Percentiles rank a stretch among this genome's conserved stretches.
Evolutionary conservation across 2,888 invertebrate species (phyloP).

Genomic region (Nymphalis c-album): DNA sequence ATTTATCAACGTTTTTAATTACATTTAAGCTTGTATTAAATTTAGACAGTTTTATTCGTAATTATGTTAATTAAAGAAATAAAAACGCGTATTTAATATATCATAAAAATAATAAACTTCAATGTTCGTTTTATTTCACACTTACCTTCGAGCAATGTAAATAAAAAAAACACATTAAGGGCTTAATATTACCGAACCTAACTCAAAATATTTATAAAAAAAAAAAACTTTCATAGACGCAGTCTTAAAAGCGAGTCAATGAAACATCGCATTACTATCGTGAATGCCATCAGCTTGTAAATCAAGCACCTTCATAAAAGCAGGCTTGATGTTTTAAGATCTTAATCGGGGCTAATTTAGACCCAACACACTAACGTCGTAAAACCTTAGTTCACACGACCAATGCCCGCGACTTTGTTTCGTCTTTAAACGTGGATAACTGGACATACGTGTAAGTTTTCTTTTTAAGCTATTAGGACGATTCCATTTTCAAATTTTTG

Average conservation of each 20-base stretch:
- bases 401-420: not conserved
- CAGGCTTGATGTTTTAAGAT: constrained; percentile 28
- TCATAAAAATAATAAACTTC: constrained; percentile 4
- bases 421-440: not conserved
- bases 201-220: not conserved
- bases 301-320: constrained; percentile 35
- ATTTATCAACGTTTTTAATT: not conserved
- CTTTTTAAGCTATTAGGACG: constrained; percentile 7
- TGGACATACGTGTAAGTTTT: no score
- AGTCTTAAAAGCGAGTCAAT: constrained; percentile 5
- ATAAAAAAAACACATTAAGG: not conserved
- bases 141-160: constrained; percentile 1
- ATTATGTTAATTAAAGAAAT: constrained; percentile 4
- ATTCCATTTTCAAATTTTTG: no score
- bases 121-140: constrained; percentile 7
- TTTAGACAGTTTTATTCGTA: constrained; percentile 2
- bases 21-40: not conserved
- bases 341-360: constrained; percentile 35
- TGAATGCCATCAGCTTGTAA: constrained; percentile 35
- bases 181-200: not conserved
- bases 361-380: constrained; percentile 18
- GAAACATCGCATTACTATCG: constrained; percentile 29
- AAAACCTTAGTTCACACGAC: constrained; percentile 27
- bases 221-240: not conserved
- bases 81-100: not conserved